These are phyloP conservation scores for Lissonota sp. DNA, from an alignment of 2,888 invertebrate genomes.

Conservation along the genomic window DNA sequence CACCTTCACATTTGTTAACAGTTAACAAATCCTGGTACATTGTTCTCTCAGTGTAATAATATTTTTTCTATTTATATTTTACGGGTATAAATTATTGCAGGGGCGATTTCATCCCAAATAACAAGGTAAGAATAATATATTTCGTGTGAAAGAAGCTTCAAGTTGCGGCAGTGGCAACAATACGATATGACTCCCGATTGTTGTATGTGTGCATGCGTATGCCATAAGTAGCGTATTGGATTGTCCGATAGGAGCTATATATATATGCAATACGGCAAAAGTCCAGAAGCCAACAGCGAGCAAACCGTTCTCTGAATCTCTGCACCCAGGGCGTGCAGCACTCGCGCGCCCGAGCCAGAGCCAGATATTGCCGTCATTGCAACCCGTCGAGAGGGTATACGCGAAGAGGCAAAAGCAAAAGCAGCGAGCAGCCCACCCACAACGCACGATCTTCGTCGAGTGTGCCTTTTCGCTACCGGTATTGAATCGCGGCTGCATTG, in stretches of 20 bases:
- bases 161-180: conserved; percentile 50
- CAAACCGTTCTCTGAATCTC: conserved; percentile 60
- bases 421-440: conserved; percentile 81
- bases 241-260: conserved; percentile 78
- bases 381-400: conserved; percentile 63
- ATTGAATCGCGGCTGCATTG: conserved; percentile 83
- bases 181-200: conserved; percentile 22
- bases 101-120: no score
- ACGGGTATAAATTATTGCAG: no score
- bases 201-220: conserved; percentile 74
- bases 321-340: conserved; percentile 57
- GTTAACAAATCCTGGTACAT: no score
- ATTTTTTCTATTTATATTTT: no score
- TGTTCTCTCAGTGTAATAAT: no score
- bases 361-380: conserved; percentile 70
- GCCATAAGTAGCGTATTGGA: conserved; percentile 77
- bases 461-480: conserved; percentile 81
- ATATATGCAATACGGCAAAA: conserved; percentile 70
- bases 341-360: conserved; percentile 54
- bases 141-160: conserved; percentile 61
- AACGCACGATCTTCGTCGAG: conserved; percentile 81
- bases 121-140: neutral
- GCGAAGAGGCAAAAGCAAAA: conserved; percentile 50
- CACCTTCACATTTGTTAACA: no score
- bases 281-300: conserved; percentile 63